Conservation (phyloP, 2,113 vertebrate genomes). For the Saccopteryx bilineata region DNA sequence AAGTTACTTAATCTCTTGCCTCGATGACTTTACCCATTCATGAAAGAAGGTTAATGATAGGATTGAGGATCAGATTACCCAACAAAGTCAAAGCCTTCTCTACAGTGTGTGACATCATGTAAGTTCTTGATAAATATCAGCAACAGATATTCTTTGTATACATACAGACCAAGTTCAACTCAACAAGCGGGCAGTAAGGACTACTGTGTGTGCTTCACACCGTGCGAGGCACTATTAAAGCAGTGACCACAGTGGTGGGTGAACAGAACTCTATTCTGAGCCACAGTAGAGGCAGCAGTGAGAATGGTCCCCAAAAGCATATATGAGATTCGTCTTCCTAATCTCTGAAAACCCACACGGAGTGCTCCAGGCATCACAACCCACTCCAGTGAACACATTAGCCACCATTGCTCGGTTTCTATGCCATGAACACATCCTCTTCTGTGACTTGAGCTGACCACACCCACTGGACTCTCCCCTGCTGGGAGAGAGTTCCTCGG, state of each 20-base stretch:
- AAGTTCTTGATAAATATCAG: not conserved
- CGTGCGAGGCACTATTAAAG: not conserved
- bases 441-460: not conserved
- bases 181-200: not conserved
- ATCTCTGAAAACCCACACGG: not conserved
- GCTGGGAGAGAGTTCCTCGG: not conserved
- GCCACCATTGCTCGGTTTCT: not conserved
- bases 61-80: not conserved
- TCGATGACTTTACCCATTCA: not conserved
- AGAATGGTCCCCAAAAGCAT: not conserved
- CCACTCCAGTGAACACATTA: not conserved
- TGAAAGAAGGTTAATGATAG: not conserved
- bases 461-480: not conserved
- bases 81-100: not conserved
- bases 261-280: not conserved
- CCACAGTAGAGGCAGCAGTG: not conserved
- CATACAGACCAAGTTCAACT: not conserved
- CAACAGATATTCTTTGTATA: slow-evolving; percentile 6
- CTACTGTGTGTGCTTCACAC: not conserved
- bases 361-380: not conserved
- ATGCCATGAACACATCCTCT: not conserved
- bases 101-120: not conserved
- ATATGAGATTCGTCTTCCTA: not conserved
- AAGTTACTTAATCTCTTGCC: slow-evolving; percentile 27
- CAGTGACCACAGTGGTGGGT: not conserved